Conservation (phyloP, 2,113 vertebrate genomes). For the Copsychus sechellarum region DNA sequence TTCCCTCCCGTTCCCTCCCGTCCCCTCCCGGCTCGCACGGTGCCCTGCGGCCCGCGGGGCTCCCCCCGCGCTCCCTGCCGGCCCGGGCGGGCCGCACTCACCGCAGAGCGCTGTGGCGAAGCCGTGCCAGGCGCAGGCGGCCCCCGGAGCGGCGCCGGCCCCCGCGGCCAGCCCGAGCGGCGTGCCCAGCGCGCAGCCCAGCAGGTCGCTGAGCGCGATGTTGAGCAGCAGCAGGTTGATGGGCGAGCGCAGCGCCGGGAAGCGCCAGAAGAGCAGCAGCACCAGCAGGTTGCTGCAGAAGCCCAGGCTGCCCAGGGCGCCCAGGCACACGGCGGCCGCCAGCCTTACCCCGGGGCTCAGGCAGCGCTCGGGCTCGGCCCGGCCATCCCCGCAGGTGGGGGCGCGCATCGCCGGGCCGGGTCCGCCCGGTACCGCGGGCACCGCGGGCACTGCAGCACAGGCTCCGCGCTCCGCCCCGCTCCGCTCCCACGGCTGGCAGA, state of each 20-base stretch:
- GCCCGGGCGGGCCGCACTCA: conserved; percentile 53
- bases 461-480: no score
- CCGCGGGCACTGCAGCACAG: no score
- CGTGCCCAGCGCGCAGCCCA: conserved; percentile 82
- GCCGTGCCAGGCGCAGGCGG: conserved; percentile 85
- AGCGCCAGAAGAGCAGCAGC: conserved; percentile 80
- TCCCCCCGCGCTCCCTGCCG: background rate
- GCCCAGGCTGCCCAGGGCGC: conserved; percentile 73
- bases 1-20: background rate
- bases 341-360: background rate
- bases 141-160: background rate
- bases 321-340: background rate
- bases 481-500: no score
- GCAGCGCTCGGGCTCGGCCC: background rate
- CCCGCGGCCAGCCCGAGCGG: conserved; percentile 79
- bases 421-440: no score
- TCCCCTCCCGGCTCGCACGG: background rate
- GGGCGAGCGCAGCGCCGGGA: conserved; percentile 80
- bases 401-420: background rate
- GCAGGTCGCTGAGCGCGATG: conserved; percentile 83
- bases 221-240: conserved; percentile 84
- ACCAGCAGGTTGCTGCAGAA: conserved; percentile 70
- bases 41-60: background rate
- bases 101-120: conserved; percentile 83
- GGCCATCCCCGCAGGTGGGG: background rate